phyloP scores from a whole-genome alignment of 2,888 invertebrate species.

The Tipula lateralis region DNA sequence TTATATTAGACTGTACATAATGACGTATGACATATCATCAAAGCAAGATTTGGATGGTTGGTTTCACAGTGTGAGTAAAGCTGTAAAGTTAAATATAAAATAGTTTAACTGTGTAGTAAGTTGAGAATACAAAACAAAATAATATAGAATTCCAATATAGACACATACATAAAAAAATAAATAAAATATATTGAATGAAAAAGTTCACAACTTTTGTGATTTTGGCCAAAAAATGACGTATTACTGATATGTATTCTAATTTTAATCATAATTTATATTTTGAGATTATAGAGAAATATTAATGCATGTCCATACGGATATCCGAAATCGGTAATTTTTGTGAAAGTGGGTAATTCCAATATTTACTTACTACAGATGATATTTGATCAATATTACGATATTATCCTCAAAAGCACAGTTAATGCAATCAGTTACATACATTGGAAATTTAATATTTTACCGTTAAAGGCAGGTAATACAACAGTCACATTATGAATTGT shows the following conservation, averaged over 20 bases:
- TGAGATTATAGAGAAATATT: background rate
- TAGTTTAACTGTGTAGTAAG: no score
- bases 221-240: background rate
- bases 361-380: background rate
- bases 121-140: no score
- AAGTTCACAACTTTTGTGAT: background rate
- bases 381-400: background rate
- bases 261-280: background rate
- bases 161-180: background rate
- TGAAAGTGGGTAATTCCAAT: background rate
- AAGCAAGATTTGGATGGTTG: background rate
- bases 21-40: no score
- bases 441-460: no score
- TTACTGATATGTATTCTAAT: background rate
- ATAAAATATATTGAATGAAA: background rate
- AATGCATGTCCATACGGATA: background rate
- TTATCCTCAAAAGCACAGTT: background rate
- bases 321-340: background rate
- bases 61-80: no score
- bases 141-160: background rate
- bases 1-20: conserved; percentile 7
- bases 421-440: background rate
- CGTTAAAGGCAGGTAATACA: background rate
- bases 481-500: background rate
- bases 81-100: no score